Base-by-base conservation (phyloP, 2,797 vertebrate species). In the Coregonus suidteri region DNA sequence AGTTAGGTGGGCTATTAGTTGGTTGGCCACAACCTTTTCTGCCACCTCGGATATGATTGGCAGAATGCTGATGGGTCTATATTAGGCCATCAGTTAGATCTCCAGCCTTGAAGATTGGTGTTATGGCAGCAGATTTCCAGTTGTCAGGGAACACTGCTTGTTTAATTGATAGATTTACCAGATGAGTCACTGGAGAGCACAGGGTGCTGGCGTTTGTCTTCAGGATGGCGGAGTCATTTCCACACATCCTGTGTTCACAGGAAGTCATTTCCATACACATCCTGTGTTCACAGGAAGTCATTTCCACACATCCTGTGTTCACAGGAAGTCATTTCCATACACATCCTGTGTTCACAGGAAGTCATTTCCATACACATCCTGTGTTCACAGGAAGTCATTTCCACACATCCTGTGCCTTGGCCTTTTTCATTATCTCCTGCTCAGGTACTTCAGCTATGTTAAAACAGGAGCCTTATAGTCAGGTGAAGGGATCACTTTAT, bases 141-240 rank as follows among this genome's bases (percentile, higher is more conserved):
- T 51, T 6, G 6, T 11, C 18, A 67, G 76, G 76, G 31, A 77
- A 59, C 66, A 65, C 16, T 15, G 15, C 41, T 18, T 65, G 20
- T 66, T 68, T 54, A 6, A 78, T 54, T 66, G 71, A 78, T 25
- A 68, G 47, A 35, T 78, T 62, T 6, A 78, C 25, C 15, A 67
- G 15, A 15, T 67, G 64, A 11, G 30, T 68, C 18, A 78, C 16
- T 14, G 62, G 77, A 59, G 31, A 54, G 35, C 51, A n/a, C 41
- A 47, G 18, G 41, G 15, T 4, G 64, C 31, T 73, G 6, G 25
- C 6, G 30, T 47, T 20, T 56, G 37, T 62, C 72, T 78, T 67
- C 3, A 56, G 18, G 73, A 80, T 66, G 7, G 11, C 13, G 18
- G 47, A 20, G 15, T 76, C 62, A 72, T 67, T 20, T 15, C 72